Base-by-base conservation (phyloP, 2,113 vertebrate genomes). In the Pachyramphus minor region DNA sequence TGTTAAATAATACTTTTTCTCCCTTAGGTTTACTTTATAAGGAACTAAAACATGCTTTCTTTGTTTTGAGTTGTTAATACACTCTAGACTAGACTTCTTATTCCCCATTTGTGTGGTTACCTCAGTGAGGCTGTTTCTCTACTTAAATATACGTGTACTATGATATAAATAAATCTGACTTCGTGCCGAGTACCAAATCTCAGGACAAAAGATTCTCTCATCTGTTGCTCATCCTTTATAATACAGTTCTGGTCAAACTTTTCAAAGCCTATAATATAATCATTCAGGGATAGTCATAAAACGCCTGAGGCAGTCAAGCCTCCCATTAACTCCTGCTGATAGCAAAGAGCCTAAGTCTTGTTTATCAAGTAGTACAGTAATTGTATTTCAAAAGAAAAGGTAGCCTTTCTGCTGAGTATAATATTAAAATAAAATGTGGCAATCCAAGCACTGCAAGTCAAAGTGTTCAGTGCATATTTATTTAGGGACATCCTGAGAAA, bases 291-390 rank as follows among this genome's bases (percentile, higher is more conserved):
- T 64, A 53, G n/a, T 87, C 76, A 90, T 56, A 85, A 86, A 79
- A 76, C 20, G 45, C 94, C 78, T 80, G 67, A 76, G 85, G 95
- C 90, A 80, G 28, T 49, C 85, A 93, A 67, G 71, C 67, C 63
- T 95, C 39, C 62, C 71, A 93, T 96, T 92, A 92, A 50, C 71
- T 85, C 58, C 41, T 87, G 66, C 78, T 76, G 78, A 72, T 90
- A 91, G 62, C 76, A 66, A 93, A 93, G 22, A 91, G 49, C 58
- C 49, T 4, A 49, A 20, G 44, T 31, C 71, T 85, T 82, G 44
- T 75, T 91, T 90, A 56, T 76, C 82, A 79, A 6, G 0, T 49
- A 84, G 24, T 56, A 23, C 37, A 68, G 44, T 93, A 90, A 94
- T 93, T 85, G 59, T 20, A 85, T 96, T 93, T 91, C 44, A 44